Evolutionary conservation across 2,888 invertebrate genomes (phyloP), one percentile per base, ranked within the genome.

Genomic region (Eristalinus sepulchralis): DNA sequence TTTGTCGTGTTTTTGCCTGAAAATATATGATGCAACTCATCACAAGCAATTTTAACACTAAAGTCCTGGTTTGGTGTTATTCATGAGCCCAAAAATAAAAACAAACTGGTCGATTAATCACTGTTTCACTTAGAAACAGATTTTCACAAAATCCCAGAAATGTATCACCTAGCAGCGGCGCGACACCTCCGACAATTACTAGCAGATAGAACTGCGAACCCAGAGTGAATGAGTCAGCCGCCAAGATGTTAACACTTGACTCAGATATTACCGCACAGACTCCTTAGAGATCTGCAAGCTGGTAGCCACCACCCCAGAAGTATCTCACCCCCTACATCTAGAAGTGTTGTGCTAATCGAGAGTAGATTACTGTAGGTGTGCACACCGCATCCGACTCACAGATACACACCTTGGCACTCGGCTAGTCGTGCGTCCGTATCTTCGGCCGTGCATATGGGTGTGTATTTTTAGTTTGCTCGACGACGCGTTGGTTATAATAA

Each of bases 351-450:
- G 20, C 47, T 63, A 53, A 72, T 53, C 39, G 34, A 57, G 34
- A 66, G 27, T 68, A 76, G 53, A 82, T 66, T 70, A 67, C 34
- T 53, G 17, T 67, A 72, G 64, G 34, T 20, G 63, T 57, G 9
- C 22, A 34, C 20, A 20, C 22, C 11, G 20, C 17, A 36, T 57
- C 59, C 39, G 13, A 63, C 11, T 36, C 34, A 59, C 33, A 17
- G 22, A n/a, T 66, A 22, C 24, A 53, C 36, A 20, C 4, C 2
- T 17, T 59, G 13, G 53, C 20, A 27, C 27, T 24, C 17, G 47
- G 59, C 62, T 57, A 67, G 71, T 76, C 53, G 68, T 81, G 76
- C 76, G 76, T 84, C 57, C 72, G 22, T 22, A 13, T 17, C 47
- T 47, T 39, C 8, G 24, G 22, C 66, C 20, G 31, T 34, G 33